Evolutionary conservation across 2,888 invertebrate species (phyloP), one percentile per base, ranked within the genome.

Genomic region (Trachelus iudaicus): DNA sequence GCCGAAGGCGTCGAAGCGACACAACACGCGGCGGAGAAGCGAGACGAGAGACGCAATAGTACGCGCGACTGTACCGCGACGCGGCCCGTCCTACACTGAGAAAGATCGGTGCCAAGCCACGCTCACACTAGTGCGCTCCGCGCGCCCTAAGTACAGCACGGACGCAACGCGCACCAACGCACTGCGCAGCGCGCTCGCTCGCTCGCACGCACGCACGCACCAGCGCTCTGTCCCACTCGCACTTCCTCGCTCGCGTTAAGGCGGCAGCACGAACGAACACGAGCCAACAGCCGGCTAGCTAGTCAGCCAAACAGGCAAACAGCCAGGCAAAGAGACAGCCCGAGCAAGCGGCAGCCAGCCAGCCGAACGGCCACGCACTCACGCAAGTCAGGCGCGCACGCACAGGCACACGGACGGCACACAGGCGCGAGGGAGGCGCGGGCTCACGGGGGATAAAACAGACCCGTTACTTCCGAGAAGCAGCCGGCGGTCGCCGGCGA

Each of bases 391-490:
- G 40, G 79, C 82, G 79, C 82, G 81, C 79, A 81, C 77, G 68
- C 80, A 79, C 76, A 77, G 79, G 79, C 79, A 80, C 80, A 77
- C 77, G 77, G 73, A 75, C 15, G 15, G 34, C 37, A 73, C 76
- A 40, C 69, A 30, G 71, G 56, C 76, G 71, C 75, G 79, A 76
- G 75, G 75, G 79, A 79, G 81, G 81, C 81, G 79, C 74, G 82
- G 79, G 81, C 76, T 80, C 77, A 81, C 79, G 81, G 84, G 84
- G 84, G 84, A 83, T 85, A 85, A 87, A 86, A 87, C 88, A 88
- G 89, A 90, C 89, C 90, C 90, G 90, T 90, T 90, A 90, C 86
- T 90, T 89, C 89, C 89, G 85, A 87, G 90, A 90, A 89, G 86
- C 88, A 87, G 89, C 85, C 86, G 85, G 81, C 81, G 81, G 82